Base-by-base conservation (phyloP, 2,113 vertebrate genomes). In the Coreoperca whiteheadi region DNA sequence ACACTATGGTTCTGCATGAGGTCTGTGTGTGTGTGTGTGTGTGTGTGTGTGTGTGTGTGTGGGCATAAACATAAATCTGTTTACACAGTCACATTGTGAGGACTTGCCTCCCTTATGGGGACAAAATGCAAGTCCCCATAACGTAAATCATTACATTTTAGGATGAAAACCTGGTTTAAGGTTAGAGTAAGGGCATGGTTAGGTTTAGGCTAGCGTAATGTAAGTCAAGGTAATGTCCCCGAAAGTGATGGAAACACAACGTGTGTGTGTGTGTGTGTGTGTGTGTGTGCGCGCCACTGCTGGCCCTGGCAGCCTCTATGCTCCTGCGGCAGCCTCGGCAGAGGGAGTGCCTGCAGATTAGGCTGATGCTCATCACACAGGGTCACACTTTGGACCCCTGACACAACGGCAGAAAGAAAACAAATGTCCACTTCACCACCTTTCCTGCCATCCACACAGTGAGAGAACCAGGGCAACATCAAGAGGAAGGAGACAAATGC, bases 291-390 rank as follows among this genome's bases (percentile, higher is more conserved):
- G 41, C 46, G 43, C 4, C 30, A 28, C 30, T 61, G 43, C 39
- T 23, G 30, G 63, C 60, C 25, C 64, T 68, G 64, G 75, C 76
- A 70, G 71, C 32, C 15, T 30, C 41, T 28, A 2, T 10, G 57
- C 54, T 77, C 53, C 74, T 65, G 8, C 28, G 4, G 34, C 65
- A 65, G 53, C 60, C 50, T 83, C 79, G 53, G 66, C 77, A 82
- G 59, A 82, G 48, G 69, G 53, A 70, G 15, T 28, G 48, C 11
- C 68, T 41, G 30, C 70, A 76, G 76, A 87, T 82, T 82, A 73
- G 46, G 8, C 79, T 61, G 56, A 60, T 71, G 63, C 61, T 64
- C 64, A 65, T 63, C 76, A 66, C 32, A 60, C 51, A 37, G 67
- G 32, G 32, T 50, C 72, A 83, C 65, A 72, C 41, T 66, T 66